A percentile compares a stretch with the other conserved stretches of the same genome.
phyloP scores from a whole-genome alignment of 2,797 vertebrate genomes.

The Hirundo rustica region DNA sequence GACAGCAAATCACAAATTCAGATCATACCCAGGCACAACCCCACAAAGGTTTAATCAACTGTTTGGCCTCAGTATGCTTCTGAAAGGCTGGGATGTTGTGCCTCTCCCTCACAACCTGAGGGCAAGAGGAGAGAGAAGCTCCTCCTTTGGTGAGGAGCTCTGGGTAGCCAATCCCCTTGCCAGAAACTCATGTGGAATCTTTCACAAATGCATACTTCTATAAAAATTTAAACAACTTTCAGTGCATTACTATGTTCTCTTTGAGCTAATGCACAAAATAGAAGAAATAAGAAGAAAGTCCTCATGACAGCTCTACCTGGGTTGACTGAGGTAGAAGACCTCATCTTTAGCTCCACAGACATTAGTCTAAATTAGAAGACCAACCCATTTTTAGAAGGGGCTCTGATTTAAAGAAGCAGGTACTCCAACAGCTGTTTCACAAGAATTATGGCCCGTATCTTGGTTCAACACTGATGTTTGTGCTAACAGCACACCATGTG shows the following conservation, averaged over 20 bases:
- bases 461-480: background rate
- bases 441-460: rapidly evolving
- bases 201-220: background rate
- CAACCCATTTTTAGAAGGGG: background rate
- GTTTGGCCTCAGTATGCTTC: background rate
- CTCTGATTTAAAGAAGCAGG: background rate
- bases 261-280: background rate
- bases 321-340: background rate
- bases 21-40: background rate
- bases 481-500: background rate
- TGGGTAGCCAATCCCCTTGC: background rate
- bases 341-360: background rate
- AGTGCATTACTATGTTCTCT: background rate
- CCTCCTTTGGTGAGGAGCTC: background rate
- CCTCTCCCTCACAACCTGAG: background rate
- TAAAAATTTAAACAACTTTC: background rate
- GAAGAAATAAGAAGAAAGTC: background rate
- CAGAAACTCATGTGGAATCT: rapidly evolving
- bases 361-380: background rate
- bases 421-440: background rate
- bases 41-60: background rate
- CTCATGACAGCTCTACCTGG: rapidly evolving
- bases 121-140: background rate
- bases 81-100: background rate
- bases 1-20: background rate